phyloP scores from a whole-genome alignment of 2,113 vertebrate species.

The Ceratotherium simum region DNA sequence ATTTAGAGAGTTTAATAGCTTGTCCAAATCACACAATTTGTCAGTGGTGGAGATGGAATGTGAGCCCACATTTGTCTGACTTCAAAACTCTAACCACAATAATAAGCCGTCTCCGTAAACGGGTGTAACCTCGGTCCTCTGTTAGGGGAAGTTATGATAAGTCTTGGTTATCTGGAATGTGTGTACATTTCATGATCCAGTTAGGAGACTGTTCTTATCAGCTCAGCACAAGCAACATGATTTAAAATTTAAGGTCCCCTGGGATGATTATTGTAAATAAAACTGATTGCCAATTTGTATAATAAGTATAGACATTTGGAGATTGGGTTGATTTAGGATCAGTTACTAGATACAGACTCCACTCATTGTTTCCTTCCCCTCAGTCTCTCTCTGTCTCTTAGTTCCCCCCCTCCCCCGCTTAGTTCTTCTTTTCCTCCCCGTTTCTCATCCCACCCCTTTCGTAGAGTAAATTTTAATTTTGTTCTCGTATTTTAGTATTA shows the following conservation, averaged over 20 bases:
- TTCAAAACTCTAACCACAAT: not conserved
- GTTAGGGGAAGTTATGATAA: not conserved
- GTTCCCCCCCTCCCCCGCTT: no score
- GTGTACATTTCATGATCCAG: not conserved
- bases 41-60: not conserved
- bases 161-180: not conserved
- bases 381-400: not conserved
- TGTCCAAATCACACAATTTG: not conserved
- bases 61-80: constrained; percentile 5
- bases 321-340: not conserved
- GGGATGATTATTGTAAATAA: not conserved
- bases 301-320: not conserved
- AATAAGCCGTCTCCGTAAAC: not conserved
- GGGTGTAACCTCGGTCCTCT: not conserved
- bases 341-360: not conserved
- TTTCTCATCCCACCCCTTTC: not conserved
- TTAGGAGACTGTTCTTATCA: not conserved
- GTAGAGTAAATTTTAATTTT: not conserved
- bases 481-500: not conserved
- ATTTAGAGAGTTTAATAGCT: not conserved
- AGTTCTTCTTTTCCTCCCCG: not conserved
- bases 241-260: not conserved
- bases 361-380: not conserved
- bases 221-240: not conserved
- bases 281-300: not conserved